These are phyloP conservation scores for Caenorhabditis uteleia DNA, from an alignment of 2,888 invertebrate species.

Conservation along the genomic window DNA sequence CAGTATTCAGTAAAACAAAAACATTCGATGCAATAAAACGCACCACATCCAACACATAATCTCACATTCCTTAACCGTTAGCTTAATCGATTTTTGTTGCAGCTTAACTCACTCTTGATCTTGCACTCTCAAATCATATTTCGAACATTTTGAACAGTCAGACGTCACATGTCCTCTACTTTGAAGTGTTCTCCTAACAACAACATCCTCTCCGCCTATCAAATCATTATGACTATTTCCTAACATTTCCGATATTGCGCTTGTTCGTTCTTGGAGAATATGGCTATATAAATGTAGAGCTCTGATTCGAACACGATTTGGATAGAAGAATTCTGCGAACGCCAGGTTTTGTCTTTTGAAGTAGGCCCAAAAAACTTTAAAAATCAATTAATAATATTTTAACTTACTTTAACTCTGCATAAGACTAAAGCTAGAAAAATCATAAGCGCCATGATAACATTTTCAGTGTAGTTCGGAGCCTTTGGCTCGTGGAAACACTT, in stretches of 20 bases:
- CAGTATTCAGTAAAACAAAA: conserved; percentile 40
- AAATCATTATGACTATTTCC: conserved; percentile 23
- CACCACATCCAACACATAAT: conserved; percentile 53
- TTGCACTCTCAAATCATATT: conserved; percentile 48
- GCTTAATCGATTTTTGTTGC: not conserved
- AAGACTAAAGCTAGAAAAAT: conserved; percentile 43
- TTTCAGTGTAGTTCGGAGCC: conserved; percentile 54
- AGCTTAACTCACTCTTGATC: conserved; percentile 43
- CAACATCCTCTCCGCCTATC: conserved; percentile 36
- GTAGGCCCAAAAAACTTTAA: conserved; percentile 42
- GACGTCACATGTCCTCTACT: conserved; percentile 41
- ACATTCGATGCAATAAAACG: conserved; percentile 60
- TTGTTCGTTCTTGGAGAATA: conserved; percentile 45
- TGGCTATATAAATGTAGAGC: conserved; percentile 53
- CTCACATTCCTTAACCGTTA: conserved; percentile 47
- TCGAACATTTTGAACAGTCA: conserved; percentile 48
- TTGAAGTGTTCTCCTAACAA: conserved; percentile 38
- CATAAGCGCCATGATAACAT: conserved; percentile 46
- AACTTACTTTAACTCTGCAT: conserved; percentile 42
- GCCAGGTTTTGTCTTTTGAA: conserved; percentile 46
- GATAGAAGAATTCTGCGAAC: conserved; percentile 55
- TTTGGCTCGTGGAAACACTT: conserved; percentile 56
- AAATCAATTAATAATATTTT: not conserved
- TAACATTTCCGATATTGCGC: conserved; percentile 38
- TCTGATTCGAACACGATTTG: conserved; percentile 49